Percentiles rank a stretch among this genome's conserved stretches.
Evolutionary conservation across 2,797 vertebrate genomes (phyloP).

Genomic region (Sebastes kiyomatsui): DNA sequence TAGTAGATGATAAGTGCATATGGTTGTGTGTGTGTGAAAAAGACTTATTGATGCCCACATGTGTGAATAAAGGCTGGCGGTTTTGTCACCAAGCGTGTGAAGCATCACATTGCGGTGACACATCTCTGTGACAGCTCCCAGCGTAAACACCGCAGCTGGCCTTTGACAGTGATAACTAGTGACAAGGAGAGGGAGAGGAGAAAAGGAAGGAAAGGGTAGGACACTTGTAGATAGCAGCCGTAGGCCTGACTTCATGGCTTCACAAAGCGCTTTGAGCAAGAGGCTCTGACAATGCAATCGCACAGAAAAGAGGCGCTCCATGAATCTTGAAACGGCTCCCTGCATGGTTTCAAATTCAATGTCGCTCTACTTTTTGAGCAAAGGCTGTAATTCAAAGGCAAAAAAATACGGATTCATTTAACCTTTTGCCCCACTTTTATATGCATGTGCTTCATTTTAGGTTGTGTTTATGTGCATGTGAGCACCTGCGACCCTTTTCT

Average conservation of each 20-base stretch:
- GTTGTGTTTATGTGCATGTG: constrained; percentile 30
- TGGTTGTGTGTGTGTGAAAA: constrained; percentile 20
- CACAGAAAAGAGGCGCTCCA: constrained; percentile 24
- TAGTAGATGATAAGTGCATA: constrained; percentile 39
- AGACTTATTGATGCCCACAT: constrained; percentile 50
- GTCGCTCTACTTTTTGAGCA: constrained; percentile 8
- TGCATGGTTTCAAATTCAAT: not conserved
- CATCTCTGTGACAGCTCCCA: constrained; percentile 75
- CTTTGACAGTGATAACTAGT: constrained; percentile 73
- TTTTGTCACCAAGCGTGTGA: constrained; percentile 72
- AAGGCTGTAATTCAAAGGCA: constrained; percentile 17
- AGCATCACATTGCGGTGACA: constrained; percentile 72
- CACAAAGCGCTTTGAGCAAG: constrained; percentile 48
- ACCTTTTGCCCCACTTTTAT: constrained; percentile 48
- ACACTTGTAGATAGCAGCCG: constrained; percentile 70
- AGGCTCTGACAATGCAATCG: constrained; percentile 38
- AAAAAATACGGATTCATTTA: constrained; percentile 38
- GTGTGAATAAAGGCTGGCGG: constrained; percentile 48
- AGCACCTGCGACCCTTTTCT: constrained; percentile 52
- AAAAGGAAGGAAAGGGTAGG: constrained; percentile 68
- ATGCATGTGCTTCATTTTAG: constrained; percentile 36
- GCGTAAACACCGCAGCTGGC: constrained; percentile 60
- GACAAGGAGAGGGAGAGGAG: constrained; percentile 74
- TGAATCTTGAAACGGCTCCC: constrained; percentile 40
- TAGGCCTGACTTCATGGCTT: constrained; percentile 62